Base-by-base conservation (phyloP, 2,888 invertebrate genomes). In the Dysmachus trigonus region DNA sequence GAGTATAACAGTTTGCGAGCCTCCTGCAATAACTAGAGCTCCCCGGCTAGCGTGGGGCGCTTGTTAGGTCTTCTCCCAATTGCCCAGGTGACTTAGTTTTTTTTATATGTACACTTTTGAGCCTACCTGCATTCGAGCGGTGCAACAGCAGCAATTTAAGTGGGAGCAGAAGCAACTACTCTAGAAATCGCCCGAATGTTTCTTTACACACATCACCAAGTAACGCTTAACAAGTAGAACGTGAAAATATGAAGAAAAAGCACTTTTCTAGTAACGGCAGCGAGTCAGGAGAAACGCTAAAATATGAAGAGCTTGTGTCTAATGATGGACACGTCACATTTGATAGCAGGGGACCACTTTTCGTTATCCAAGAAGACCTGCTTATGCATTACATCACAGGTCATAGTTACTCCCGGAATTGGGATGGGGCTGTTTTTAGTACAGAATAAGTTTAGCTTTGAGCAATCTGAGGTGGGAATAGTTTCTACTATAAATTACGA, bases 221-320 rank as follows among this genome's bases (percentile, higher is more conserved):
- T 72, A 53, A 72, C 47, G 38, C 38, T 72, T 72, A 83, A 72
- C 72, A 83, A 83, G 38, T 72, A 83, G 83, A 83, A 83, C 83
- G 83, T 83, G 83, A 83, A 83, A 83, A 83, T 83, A 83, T 83
- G 83, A 41, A 41, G 38, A 53, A 33, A 15, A 81, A 81, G 51
- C 7, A n/a, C 22, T 62, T 15, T 72, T 41, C 41, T 33, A 83
- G 15, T 83, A 83, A 83, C 83, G 83, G 83, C 38, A 72, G 72
- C 71, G 72, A 83, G 30, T 72, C n/a, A 27, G 41, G 72, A 83
- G 72, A 83, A 83, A 83, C 72, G 83, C 27, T 27, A 83, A 83
- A 27, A 83, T 22, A 72, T 83, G 83, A n/a, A 71, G 53, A 72
- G 27, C 27, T 8, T n/a, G 31, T 7, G 8, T 72, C 38, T 71